phyloP scores from a whole-genome alignment of 2,113 vertebrate genomes.

The Albula goreensis region DNA sequence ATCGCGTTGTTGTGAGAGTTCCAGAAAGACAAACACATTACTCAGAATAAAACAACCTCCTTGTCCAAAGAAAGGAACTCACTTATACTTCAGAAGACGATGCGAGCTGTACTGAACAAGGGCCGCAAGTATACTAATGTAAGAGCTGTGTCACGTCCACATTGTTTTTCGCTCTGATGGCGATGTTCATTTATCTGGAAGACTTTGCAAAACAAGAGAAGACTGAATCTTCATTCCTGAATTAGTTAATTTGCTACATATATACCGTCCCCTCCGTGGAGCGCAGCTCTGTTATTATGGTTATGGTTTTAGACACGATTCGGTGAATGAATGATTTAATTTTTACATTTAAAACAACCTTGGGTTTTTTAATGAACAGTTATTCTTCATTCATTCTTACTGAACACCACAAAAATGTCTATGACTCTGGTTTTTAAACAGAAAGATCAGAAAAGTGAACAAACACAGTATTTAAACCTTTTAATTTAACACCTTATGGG shows the following conservation, averaged over 20 bases:
- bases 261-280: background rate
- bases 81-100: background rate
- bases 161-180: background rate
- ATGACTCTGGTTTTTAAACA: too few species aligned
- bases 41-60: background rate
- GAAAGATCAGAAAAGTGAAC: too few species aligned
- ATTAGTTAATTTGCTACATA: background rate
- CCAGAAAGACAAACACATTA: background rate
- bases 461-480: too few species aligned
- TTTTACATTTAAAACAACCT: background rate
- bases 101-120: background rate
- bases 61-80: background rate
- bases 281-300: background rate
- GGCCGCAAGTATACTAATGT: background rate
- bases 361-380: background rate
- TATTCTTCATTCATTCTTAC: too few species aligned
- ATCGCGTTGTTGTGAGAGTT: background rate
- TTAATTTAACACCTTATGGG: too few species aligned
- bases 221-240: background rate
- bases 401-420: too few species aligned
- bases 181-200: background rate
- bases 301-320: background rate
- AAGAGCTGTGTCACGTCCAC: background rate
- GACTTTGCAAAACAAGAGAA: background rate
- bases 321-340: background rate